These are phyloP conservation scores for Pollenia griseotomentosa DNA, from an alignment of 2,888 invertebrate genomes.

Conservation along the genomic window DNA sequence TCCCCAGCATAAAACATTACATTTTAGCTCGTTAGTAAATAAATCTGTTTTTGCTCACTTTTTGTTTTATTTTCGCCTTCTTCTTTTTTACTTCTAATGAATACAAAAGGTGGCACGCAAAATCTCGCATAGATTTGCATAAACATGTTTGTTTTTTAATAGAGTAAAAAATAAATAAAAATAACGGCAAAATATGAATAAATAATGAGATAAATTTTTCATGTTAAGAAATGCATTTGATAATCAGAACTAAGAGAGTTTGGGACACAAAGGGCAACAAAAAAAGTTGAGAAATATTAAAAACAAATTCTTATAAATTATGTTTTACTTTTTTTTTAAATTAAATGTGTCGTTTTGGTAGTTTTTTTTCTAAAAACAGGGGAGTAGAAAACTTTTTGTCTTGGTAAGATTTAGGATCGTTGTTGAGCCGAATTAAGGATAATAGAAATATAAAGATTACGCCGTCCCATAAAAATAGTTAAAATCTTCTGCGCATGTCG, in stretches of 20 bases:
- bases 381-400: too few relatives aligned
- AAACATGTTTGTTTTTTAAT: constrained; percentile 62
- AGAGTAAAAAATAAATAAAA: constrained; percentile 57
- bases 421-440: too few relatives aligned
- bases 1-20: constrained; percentile 15
- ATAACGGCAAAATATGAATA: constrained; percentile 80
- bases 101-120: constrained; percentile 67
- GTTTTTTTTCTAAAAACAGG: neutral
- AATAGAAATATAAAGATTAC: too few relatives aligned
- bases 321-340: constrained; percentile 1
- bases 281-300: constrained; percentile 32
- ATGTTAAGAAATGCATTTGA: constrained; percentile 62
- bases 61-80: constrained; percentile 47
- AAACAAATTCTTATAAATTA: constrained; percentile 48
- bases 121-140: constrained; percentile 71
- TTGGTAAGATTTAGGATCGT: too few relatives aligned
- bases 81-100: constrained; percentile 61
- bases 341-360: neutral
- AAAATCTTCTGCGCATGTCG: too few relatives aligned
- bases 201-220: constrained; percentile 79
- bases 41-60: constrained; percentile 67
- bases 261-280: constrained; percentile 4
- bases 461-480: too few relatives aligned
- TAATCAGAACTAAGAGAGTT: constrained; percentile 2
- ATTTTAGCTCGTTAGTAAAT: constrained; percentile 72